These are phyloP conservation scores for Schizothorax lantsangensis DNA, from an alignment of 2,797 vertebrate species.

Conservation along the genomic window DNA sequence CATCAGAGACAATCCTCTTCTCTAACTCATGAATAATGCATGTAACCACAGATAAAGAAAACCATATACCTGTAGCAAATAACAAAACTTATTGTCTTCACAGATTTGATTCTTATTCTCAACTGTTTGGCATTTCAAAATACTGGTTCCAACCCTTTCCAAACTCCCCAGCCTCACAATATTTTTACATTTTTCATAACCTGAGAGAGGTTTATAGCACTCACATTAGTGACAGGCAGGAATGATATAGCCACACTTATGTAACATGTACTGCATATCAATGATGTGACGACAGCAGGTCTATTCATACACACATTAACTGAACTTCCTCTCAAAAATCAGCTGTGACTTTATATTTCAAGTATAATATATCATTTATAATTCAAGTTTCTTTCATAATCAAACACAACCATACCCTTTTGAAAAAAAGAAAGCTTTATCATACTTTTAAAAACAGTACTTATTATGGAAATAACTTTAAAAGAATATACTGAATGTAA, in stretches of 20 bases:
- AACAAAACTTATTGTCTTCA: background rate
- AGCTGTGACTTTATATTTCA: background rate
- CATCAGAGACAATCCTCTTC: background rate
- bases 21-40: conserved; percentile 6
- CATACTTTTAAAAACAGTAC: background rate
- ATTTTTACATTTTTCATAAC: background rate
- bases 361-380: too few relatives aligned
- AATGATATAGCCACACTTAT: background rate
- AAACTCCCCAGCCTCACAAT: background rate
- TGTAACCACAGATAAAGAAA: background rate
- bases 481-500: background rate
- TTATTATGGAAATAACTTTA: background rate
- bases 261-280: background rate
- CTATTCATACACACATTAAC: background rate
- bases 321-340: background rate
- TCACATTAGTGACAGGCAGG: background rate
- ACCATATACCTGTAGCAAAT: background rate
- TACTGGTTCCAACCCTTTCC: background rate
- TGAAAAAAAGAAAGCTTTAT: background rate
- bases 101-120: background rate
- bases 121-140: background rate
- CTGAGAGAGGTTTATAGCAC: background rate
- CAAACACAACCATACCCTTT: background rate
- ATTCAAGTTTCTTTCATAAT: background rate
- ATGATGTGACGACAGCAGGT: background rate